Base-by-base conservation (phyloP, 2,797 vertebrate genomes). In the Rhinella marina region DNA sequence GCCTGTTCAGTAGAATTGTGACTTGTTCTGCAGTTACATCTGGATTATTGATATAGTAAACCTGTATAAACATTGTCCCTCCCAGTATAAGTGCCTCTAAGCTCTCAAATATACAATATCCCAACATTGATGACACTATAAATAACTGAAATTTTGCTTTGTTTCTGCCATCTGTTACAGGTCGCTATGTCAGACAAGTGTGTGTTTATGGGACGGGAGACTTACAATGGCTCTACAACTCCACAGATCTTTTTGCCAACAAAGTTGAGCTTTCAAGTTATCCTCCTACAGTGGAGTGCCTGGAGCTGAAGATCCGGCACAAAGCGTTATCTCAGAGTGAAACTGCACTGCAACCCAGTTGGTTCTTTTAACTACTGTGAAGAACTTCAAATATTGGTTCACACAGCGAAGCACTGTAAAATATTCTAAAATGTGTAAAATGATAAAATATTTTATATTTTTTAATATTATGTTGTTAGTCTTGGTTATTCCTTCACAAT, bases 161-260 rank as follows among this genome's bases (percentile, higher is more conserved):
- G 25, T 56, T 59, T 56, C 57, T 59, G 70, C 76, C 75, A 73
- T 81, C 66, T 64, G 85, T 88, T 78, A 50, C 90, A 96, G 95
- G 95, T 52, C 95, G 79, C 88, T 96, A 95, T 0, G 88, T 95
- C 17, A 94, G 91, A 77, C 90, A 80, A 14, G 95, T 96, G 89
- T 96, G 95, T 64, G 87, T 96, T 32, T 95, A 94, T 29, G 95
- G 95, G 85, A 92, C 92, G 0, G 95, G 94, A 75, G 95, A 95
- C 87, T 90, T 96, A 72, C 91, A 92, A 68, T 95, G 95, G 95
- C 90, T 96, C 78, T 89, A 92, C 56, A 91, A 93, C 56, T 93
- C 92, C 0, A 72, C 72, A 41, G 92, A 87, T 77, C 84, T 96
- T 76, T 96, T 96, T 85, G 95, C 94, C 64, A 96, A 96, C 90